phyloP scores from a whole-genome alignment of 2,113 vertebrate genomes.

The Lichenostomus cassidix region DNA sequence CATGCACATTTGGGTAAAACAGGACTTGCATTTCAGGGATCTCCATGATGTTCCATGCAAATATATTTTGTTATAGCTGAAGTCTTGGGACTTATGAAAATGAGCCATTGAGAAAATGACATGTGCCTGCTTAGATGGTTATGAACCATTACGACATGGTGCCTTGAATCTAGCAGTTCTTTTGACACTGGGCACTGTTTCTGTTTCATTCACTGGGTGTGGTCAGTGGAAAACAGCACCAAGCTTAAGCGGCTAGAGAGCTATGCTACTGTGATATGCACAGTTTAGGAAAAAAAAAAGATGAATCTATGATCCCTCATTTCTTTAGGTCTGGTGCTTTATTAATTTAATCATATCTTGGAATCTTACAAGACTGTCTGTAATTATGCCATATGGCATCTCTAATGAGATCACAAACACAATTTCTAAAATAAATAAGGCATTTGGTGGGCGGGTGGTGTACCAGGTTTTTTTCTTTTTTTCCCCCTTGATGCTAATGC shows the following conservation, averaged over 20 bases:
- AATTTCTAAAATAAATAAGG: background rate
- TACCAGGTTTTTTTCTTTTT: no score
- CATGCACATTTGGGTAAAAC: background rate
- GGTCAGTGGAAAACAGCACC: background rate
- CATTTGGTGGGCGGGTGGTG: accelerated
- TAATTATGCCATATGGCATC: background rate
- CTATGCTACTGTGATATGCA: background rate
- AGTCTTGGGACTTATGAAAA: background rate
- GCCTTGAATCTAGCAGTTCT: background rate
- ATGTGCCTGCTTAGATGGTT: background rate
- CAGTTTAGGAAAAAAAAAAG: background rate
- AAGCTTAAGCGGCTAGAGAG: background rate
- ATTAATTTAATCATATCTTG: background rate
- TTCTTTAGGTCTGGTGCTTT: background rate
- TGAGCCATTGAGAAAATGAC: background rate
- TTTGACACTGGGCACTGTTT: background rate
- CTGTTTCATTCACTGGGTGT: background rate
- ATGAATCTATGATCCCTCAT: background rate
- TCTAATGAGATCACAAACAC: background rate
- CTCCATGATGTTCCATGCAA: background rate
- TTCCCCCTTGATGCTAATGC: background rate
- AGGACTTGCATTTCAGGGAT: background rate
- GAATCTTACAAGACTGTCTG: background rate
- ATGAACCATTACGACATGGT: background rate
- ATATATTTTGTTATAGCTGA: background rate